Evolutionary conservation across 2,888 invertebrate genomes (phyloP).

Genomic region (Eledona agricola): DNA sequence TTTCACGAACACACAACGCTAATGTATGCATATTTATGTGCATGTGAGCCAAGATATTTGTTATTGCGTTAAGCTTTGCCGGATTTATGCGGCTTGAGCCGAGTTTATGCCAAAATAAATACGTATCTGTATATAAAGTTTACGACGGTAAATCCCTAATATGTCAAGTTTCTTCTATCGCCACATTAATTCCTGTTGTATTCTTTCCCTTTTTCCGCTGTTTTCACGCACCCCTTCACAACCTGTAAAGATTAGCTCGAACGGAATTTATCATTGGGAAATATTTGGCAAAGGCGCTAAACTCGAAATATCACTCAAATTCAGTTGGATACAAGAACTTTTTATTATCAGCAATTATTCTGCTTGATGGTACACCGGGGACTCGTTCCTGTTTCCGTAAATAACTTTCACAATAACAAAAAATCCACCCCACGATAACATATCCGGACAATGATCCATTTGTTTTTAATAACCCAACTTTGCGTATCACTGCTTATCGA

Average conservation of each 20-base stretch:
- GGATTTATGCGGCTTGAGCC: slow-evolving; percentile 41
- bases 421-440: slow-evolving; percentile 9
- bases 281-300: slow-evolving; percentile 18
- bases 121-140: slow-evolving; percentile 40
- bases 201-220: slow-evolving; percentile 30
- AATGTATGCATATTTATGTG: slow-evolving; percentile 20
- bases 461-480: slow-evolving; percentile 24
- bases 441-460: slow-evolving; percentile 9
- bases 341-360: slow-evolving; percentile 11
- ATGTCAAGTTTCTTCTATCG: slow-evolving; percentile 43
- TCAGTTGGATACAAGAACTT: slow-evolving; percentile 5
- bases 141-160: slow-evolving; percentile 39
- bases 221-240: slow-evolving; percentile 28
- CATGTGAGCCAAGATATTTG: slow-evolving; percentile 34
- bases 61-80: slow-evolving; percentile 27
- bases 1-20: neutral
- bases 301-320: slow-evolving; percentile 16
- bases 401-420: slow-evolving; percentile 14
- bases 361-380: slow-evolving; percentile 4
- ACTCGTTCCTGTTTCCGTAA: slow-evolving; percentile 8
- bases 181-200: slow-evolving; percentile 42
- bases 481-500: slow-evolving; percentile 27
- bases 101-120: slow-evolving; percentile 41
- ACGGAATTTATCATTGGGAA: slow-evolving; percentile 22
- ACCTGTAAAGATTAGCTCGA: slow-evolving; percentile 23